A percentile compares a stretch with the other conserved stretches of the same genome.
Evolutionary conservation across 1,140 invertebrate genomes (phyloP).

Genomic region (Heliconius nattereri): DNA sequence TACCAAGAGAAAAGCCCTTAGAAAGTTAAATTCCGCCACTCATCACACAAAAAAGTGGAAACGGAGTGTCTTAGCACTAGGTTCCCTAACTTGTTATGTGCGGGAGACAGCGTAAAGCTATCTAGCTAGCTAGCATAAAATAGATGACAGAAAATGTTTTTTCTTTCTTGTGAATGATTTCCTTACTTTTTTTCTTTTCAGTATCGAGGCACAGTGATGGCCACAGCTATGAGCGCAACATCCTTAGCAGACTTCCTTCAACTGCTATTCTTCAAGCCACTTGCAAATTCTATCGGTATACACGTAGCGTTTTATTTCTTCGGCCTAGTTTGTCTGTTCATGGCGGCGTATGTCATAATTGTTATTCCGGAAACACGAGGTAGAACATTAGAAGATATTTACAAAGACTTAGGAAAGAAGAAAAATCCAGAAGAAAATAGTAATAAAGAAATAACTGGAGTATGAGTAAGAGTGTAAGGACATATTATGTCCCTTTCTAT

Average conservation of each 20-base stretch:
- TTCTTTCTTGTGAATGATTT: no score
- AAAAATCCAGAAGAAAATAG: neutral
- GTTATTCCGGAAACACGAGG: constrained; percentile 64
- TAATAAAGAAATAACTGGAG: neutral
- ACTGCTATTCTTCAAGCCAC: constrained; percentile 64
- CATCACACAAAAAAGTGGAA: no score
- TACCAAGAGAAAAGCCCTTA: no score
- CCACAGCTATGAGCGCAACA: constrained; percentile 56
- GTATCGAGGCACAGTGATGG: constrained; percentile 69
- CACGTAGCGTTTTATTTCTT: constrained; percentile 69
- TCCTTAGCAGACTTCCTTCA: constrained; percentile 58
- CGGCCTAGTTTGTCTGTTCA: constrained; percentile 55
- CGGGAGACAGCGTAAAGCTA: no score
- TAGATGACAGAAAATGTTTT: no score
- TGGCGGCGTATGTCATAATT: constrained; percentile 55
- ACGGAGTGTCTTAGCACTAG: no score
- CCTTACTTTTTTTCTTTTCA: constrained; percentile 40
- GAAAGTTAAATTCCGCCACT: no score
- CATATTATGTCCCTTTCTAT: neutral
- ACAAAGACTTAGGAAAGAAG: constrained; percentile 47
- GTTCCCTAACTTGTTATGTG: no score
- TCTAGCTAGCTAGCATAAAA: no score
- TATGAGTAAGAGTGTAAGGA: neutral
- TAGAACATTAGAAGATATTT: constrained; percentile 60
- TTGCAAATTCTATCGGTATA: constrained; percentile 57